phyloP scores from a whole-genome alignment of 2,797 vertebrate genomes.

The Sebastes wilsoni region DNA sequence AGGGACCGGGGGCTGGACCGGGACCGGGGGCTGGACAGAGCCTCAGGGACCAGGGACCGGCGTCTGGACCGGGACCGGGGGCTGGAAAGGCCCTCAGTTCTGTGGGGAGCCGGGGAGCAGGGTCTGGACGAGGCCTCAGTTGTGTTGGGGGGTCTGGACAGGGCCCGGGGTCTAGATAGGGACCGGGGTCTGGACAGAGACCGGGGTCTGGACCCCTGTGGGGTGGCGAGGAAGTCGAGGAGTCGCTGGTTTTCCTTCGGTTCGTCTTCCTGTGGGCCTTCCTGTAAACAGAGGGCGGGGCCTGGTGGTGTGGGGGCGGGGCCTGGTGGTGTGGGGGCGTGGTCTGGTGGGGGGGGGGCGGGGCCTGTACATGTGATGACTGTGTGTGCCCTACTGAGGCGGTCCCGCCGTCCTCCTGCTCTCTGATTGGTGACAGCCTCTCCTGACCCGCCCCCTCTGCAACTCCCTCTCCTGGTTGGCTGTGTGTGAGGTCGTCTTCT shows the following conservation, averaged over 20 bases:
- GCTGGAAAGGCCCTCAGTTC: background rate
- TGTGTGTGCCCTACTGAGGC: background rate
- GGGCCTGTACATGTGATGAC: background rate
- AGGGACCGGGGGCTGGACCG: too few species aligned
- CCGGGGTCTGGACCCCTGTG: conserved; percentile 32
- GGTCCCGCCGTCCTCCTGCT: background rate
- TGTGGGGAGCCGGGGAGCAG: background rate
- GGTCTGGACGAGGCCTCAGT: background rate
- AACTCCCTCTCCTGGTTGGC: conserved; percentile 9
- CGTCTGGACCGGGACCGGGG: too few species aligned
- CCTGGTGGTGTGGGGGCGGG: background rate
- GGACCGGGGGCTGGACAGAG: background rate
- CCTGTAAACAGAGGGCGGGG: conserved; percentile 58
- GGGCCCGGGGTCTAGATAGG: background rate
- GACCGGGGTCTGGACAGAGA: background rate
- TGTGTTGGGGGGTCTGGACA: too few species aligned
- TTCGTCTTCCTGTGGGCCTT: conserved; percentile 83
- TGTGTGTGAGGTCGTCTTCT: background rate
- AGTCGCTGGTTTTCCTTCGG: conserved; percentile 69
- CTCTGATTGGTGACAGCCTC: conserved; percentile 18
- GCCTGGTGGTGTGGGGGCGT: background rate
- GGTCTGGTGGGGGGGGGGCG: background rate
- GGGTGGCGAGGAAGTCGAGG: conserved; percentile 32
- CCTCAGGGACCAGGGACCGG: too few species aligned
- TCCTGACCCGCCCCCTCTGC: background rate